Percentiles rank a stretch among this genome's conserved stretches.
Conservation (phyloP, 2,888 invertebrate genomes). For the Bembecia ichneumoniformis region DNA sequence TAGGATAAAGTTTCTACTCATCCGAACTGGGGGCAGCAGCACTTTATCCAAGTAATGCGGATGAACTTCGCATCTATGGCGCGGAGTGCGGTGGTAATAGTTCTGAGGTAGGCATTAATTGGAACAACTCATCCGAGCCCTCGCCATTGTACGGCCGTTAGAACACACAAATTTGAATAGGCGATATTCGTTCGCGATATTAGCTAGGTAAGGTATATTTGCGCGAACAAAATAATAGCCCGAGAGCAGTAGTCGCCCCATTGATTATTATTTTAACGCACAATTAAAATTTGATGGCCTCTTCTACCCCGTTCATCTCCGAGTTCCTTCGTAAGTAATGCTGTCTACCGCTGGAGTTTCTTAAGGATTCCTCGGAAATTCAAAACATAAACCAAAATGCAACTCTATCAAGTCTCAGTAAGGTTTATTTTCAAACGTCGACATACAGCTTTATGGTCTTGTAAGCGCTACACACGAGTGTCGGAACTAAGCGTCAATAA, state of each 20-base stretch:
- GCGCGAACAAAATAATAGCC: slow-evolving; percentile 27
- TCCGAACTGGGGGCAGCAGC: too few relatives aligned
- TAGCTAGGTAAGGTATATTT: slow-evolving; percentile 54
- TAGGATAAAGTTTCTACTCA: too few relatives aligned
- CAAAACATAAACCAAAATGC: slow-evolving; percentile 16
- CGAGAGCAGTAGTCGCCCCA: slow-evolving; percentile 57
- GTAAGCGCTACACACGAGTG: slow-evolving; percentile 54
- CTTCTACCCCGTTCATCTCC: slow-evolving; percentile 66
- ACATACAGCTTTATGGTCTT: slow-evolving; percentile 31
- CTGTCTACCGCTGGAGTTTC: slow-evolving; percentile 11
- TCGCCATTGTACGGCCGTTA: too few relatives aligned
- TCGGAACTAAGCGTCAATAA: slow-evolving; percentile 69
- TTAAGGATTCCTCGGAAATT: slow-evolving; percentile 4
- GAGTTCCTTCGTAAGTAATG: slow-evolving; percentile 39
- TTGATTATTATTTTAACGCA: slow-evolving; percentile 72
- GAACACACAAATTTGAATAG: neutral
- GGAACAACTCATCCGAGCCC: too few relatives aligned
- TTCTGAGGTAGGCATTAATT: too few relatives aligned
- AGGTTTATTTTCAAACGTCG: slow-evolving; percentile 26
- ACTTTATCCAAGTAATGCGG: too few relatives aligned
- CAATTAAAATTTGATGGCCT: slow-evolving; percentile 71
- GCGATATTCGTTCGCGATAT: slow-evolving; percentile 28
- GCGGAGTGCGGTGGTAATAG: too few relatives aligned
- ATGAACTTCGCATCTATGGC: too few relatives aligned
- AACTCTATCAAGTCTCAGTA: slow-evolving; percentile 23